These are phyloP conservation scores for Peromyscus attwateri DNA, from an alignment of 2,797 vertebrate genomes.

Conservation along the genomic window DNA sequence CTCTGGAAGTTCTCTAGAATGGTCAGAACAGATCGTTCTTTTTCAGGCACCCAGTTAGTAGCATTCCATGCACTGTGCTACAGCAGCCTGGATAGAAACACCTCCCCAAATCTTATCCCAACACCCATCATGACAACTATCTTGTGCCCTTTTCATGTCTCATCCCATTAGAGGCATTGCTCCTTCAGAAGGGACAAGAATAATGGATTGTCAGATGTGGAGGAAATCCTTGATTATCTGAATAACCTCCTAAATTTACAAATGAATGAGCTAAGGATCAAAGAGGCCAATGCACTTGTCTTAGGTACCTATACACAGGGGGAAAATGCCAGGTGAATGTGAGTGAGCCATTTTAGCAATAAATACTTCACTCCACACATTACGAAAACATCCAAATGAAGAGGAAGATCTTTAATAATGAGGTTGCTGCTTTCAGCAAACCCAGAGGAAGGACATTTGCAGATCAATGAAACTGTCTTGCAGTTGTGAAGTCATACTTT, in stretches of 20 bases:
- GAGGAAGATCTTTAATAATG: not conserved
- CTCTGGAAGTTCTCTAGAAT: not conserved
- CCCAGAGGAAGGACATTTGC: not conserved
- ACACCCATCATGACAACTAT: too few species aligned
- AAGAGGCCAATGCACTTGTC: not conserved
- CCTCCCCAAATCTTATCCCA: not conserved
- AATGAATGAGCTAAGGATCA: slow-evolving; percentile 25
- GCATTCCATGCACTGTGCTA: not conserved
- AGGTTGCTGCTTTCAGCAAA: not conserved
- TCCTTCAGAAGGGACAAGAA: not conserved
- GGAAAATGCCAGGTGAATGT: not conserved
- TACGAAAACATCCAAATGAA: not conserved
- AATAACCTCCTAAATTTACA: not conserved
- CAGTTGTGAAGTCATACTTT: not conserved
- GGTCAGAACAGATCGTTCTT: not conserved
- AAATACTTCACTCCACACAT: slow-evolving; percentile 12
- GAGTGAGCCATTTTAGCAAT: not conserved
- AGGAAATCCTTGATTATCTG: slow-evolving; percentile 4
- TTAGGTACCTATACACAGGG: not conserved
- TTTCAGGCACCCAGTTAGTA: not conserved
- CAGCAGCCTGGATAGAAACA: not conserved
- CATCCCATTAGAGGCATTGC: too few species aligned
- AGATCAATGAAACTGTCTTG: not conserved
- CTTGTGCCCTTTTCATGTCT: not conserved
- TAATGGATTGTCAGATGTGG: not conserved